Conservation (phyloP, 2,113 vertebrate species). For the Eretmochelys imbricata region DNA sequence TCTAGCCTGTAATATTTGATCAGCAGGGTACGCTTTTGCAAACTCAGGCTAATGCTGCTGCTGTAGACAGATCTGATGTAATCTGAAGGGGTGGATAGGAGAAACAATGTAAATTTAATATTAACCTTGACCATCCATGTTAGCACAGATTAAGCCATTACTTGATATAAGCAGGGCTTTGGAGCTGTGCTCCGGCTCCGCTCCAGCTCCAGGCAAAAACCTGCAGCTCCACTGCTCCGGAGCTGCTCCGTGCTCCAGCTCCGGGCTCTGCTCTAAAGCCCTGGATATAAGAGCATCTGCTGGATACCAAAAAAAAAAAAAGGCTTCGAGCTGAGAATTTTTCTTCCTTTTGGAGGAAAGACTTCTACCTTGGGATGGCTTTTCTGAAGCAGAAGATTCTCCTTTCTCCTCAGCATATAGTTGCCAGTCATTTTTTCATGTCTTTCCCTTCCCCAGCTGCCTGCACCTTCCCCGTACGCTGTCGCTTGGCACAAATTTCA, state of each 20-base stretch:
- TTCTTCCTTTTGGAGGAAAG: not conserved
- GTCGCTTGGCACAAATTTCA: not conserved
- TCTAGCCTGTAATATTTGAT: not conserved
- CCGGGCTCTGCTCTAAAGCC: too few species aligned
- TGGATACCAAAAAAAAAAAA: not conserved
- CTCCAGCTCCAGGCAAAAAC: too few species aligned
- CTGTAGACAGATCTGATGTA: not conserved
- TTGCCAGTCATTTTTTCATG: fast-evolving
- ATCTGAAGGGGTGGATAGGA: not conserved
- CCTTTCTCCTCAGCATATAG: not conserved
- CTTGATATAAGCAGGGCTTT: not conserved
- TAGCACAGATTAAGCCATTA: not conserved
- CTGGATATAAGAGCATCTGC: not conserved
- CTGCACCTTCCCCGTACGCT: not conserved
- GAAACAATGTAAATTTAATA: not conserved
- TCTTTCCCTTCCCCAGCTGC: not conserved
- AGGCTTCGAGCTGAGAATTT: not conserved
- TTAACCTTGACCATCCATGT: not conserved
- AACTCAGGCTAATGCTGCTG: not conserved
- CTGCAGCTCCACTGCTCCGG: too few species aligned
- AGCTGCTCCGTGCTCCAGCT: too few species aligned
- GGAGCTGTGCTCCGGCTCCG: too few species aligned
- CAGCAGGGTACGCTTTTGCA: not conserved
- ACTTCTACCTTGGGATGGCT: not conserved
- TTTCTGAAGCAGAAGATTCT: not conserved